These are phyloP conservation scores for Sapajus apella DNA, from an alignment of 2,113 vertebrate genomes.

Conservation along the genomic window DNA sequence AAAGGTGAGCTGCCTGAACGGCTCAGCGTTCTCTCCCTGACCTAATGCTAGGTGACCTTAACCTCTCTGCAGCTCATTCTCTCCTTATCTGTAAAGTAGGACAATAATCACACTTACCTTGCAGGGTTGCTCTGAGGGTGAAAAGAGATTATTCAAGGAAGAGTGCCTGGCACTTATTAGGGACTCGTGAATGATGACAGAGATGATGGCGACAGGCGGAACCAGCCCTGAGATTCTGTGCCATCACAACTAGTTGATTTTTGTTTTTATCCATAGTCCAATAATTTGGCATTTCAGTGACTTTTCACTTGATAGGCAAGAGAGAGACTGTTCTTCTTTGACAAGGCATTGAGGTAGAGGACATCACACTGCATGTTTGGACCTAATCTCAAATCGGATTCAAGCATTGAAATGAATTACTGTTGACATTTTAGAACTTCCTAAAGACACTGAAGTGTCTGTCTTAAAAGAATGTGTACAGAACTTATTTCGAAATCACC, in stretches of 20 bases:
- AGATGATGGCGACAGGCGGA: neutral
- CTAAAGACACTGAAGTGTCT: neutral
- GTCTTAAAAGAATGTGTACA: neutral
- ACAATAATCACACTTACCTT: too few relatives aligned
- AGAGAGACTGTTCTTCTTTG: neutral
- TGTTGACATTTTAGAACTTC: neutral
- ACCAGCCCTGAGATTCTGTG: rapidly evolving
- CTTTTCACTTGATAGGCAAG: neutral
- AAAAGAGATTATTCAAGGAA: neutral
- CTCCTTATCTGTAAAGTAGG: neutral
- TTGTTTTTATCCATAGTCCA: neutral
- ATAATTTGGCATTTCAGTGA: neutral
- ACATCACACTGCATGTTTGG: neutral
- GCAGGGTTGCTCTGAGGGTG: neutral
- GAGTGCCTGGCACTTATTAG: neutral
- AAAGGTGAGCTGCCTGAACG: neutral
- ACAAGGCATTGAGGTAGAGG: neutral
- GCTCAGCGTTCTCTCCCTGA: neutral
- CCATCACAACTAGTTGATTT: neutral
- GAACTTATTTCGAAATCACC: neutral
- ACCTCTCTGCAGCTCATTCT: neutral
- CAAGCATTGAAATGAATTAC: neutral
- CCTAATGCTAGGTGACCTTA: neutral
- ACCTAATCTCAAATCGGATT: neutral
- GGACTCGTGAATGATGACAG: neutral